Conservation (phyloP, 2,888 invertebrate species). For the Rhorus exstirpatorius region DNA sequence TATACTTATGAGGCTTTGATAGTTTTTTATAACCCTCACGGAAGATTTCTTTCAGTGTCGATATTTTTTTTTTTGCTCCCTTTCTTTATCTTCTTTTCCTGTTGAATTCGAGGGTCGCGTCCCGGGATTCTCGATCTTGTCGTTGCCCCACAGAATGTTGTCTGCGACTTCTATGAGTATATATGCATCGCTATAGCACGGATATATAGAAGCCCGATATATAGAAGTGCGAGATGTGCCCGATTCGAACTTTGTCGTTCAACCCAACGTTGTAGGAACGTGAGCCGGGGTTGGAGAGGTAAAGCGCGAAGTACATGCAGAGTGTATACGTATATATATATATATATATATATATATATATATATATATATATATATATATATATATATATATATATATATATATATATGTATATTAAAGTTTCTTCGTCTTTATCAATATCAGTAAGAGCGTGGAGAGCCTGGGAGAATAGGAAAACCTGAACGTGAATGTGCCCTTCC, state of each 20-base stretch:
- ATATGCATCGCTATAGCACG: constrained; percentile 20
- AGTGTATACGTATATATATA: no score
- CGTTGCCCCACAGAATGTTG: constrained; percentile 14
- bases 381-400: no score
- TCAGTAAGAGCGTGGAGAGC: constrained; percentile 27
- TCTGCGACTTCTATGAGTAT: constrained; percentile 30
- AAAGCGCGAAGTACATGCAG: constrained; percentile 6
- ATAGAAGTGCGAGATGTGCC: constrained; percentile 13
- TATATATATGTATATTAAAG: constrained; percentile 46
- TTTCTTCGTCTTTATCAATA: constrained; percentile 58
- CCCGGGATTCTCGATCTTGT: constrained; percentile 7
- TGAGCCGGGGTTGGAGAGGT: background rate
- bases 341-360: no score
- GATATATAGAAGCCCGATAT: constrained; percentile 26
- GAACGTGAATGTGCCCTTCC: background rate
- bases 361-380: no score
- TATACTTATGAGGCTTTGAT: no score
- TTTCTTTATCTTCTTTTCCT: background rate
- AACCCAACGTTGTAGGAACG: constrained; percentile 30
- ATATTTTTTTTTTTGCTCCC: background rate
- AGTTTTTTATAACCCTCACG: no score
- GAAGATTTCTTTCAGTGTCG: background rate
- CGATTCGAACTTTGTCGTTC: constrained; percentile 52
- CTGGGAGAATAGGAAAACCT: background rate
- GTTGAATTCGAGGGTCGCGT: background rate